Conservation (phyloP, 2,113 vertebrate genomes). For the Suricata suricatta region DNA sequence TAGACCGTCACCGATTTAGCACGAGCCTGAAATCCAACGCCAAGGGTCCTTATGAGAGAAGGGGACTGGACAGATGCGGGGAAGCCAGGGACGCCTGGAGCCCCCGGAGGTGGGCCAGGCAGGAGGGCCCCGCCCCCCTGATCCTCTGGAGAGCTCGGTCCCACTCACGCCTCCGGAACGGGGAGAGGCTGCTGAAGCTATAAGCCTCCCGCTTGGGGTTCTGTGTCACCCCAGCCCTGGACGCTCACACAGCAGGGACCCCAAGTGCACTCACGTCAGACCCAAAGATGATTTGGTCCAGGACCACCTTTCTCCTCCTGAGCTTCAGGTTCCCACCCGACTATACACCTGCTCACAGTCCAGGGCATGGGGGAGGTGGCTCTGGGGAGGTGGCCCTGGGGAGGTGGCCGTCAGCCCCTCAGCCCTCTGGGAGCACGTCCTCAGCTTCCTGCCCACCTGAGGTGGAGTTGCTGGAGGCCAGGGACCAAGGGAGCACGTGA, state of each 20-base stretch:
- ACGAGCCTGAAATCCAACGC: not conserved
- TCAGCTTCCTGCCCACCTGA: accelerated
- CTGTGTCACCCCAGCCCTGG: accelerated
- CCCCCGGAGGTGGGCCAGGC: not conserved
- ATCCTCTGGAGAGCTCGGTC: not conserved
- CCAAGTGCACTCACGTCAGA: not conserved
- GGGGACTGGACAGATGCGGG: not conserved
- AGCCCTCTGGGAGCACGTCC: not conserved
- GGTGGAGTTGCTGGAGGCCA: accelerated
- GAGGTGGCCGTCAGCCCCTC: not conserved
- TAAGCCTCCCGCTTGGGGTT: accelerated
- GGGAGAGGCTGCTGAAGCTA: not conserved
- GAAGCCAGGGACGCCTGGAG: not conserved
- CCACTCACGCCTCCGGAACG: accelerated
- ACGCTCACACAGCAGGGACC: not conserved
- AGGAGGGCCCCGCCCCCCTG: accelerated
- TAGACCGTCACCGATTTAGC: not conserved
- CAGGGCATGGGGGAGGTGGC: not conserved
- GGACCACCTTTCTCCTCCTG: not conserved
- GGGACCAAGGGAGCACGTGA: accelerated
- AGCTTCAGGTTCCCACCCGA: not conserved
- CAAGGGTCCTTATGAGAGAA: accelerated
- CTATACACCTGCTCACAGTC: accelerated
- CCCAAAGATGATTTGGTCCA: accelerated
- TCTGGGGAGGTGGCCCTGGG: not conserved